A percentile compares a stretch with the other conserved stretches of the same genome.
Evolutionary conservation across 2,113 vertebrate genomes (phyloP).

Genomic region (Cichladusa arquata): DNA sequence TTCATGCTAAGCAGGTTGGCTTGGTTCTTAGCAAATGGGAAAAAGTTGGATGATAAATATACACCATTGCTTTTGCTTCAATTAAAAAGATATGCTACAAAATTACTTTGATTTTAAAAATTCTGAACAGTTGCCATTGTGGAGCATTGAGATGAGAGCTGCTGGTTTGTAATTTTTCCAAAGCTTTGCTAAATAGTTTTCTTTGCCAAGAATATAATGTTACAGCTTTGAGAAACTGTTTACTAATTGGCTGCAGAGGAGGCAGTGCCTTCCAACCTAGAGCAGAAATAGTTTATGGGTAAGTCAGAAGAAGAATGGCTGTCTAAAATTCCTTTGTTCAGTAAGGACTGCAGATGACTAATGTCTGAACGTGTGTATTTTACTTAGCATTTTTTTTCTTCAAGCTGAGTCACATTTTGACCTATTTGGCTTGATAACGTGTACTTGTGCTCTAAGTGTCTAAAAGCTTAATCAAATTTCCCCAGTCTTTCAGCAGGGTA

Average conservation of each 20-base stretch:
- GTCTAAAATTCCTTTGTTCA: conserved; percentile 35
- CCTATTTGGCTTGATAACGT: conserved; percentile 56
- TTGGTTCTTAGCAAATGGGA: neutral
- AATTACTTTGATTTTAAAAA: neutral
- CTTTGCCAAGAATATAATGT: conserved; percentile 27
- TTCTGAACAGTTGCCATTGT: neutral
- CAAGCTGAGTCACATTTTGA: conserved; percentile 52
- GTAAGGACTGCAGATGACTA: conserved; percentile 18
- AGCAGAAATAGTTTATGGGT: neutral
- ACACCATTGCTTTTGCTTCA: neutral
- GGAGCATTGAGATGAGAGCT: neutral
- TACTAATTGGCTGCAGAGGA: conserved; percentile 49
- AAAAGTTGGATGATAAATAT: neutral
- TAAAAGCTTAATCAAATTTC: conserved; percentile 31
- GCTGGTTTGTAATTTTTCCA: conserved; percentile 34
- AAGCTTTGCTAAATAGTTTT: neutral
- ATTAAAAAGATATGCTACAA: neutral
- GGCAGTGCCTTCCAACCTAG: conserved; percentile 18
- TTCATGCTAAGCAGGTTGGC: neutral
- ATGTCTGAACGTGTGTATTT: conserved; percentile 16
- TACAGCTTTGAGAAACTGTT: conserved; percentile 27
- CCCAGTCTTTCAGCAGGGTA: neutral
- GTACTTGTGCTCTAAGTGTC: neutral
- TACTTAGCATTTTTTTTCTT: neutral
- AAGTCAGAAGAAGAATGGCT: conserved; percentile 3